Percentiles rank a stretch among this genome's conserved stretches.
Conservation (phyloP, 2,888 invertebrate genomes). For the Monopis laevigella region DNA sequence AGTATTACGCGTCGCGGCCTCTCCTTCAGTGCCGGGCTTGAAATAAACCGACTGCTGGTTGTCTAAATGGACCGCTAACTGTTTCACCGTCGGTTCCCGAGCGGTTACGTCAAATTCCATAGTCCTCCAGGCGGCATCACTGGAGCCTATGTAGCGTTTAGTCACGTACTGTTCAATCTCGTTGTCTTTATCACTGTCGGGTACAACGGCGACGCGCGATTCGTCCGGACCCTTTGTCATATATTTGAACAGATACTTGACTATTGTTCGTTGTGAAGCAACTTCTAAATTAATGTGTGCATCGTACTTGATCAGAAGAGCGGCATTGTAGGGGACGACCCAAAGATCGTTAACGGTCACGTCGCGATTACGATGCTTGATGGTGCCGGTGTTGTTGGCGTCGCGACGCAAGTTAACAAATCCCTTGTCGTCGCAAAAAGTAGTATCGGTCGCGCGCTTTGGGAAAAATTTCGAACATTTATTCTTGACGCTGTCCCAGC, state of each 20-base stretch:
- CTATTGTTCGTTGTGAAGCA: slow-evolving; percentile 1
- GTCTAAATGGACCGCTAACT: slow-evolving; percentile 19
- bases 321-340: slow-evolving; percentile 17
- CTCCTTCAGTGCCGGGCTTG: slow-evolving; percentile 9
- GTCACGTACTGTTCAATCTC: slow-evolving; percentile 6
- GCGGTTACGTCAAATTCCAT: slow-evolving; percentile 19
- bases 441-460: slow-evolving; percentile 13
- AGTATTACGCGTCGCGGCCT: neutral
- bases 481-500: slow-evolving; percentile 18
- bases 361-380: neutral
- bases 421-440: slow-evolving; percentile 17
- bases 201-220: slow-evolving; percentile 2
- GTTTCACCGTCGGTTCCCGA: slow-evolving; percentile 16
- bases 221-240: slow-evolving; percentile 13
- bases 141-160: slow-evolving; percentile 16
- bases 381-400: neutral
- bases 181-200: neutral
- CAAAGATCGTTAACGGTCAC: slow-evolving; percentile 12
- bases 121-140: slow-evolving; percentile 20
- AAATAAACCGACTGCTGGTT: slow-evolving; percentile 21
- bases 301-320: slow-evolving; percentile 15
- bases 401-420: slow-evolving; percentile 15
- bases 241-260: slow-evolving; percentile 14
- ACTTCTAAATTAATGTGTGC: slow-evolving; percentile 14
- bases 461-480: slow-evolving; percentile 17